These are phyloP conservation scores for Lophotis ruficrista DNA, from an alignment of 2,113 vertebrate genomes.

Conservation along the genomic window DNA sequence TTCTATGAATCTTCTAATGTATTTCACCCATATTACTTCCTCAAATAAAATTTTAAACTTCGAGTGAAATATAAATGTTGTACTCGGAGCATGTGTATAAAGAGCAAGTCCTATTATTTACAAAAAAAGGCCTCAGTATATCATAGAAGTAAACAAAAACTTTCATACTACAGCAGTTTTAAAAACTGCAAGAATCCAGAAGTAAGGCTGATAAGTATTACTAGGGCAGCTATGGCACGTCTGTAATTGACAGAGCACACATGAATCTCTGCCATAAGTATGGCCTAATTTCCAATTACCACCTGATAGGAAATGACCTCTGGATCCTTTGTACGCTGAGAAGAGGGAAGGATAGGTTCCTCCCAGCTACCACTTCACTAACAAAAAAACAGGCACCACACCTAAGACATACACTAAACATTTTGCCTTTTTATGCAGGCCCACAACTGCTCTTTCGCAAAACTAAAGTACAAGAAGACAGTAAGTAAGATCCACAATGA, in stretches of 20 bases:
- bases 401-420: not conserved
- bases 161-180: not conserved
- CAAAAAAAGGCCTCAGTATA: not conserved
- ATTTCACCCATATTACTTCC: not conserved
- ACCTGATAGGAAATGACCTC: conserved; percentile 24
- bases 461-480: not conserved
- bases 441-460: not conserved
- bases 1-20: not conserved
- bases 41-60: not conserved
- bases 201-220: not conserved
- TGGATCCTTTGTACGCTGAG: not conserved
- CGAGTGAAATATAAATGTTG: not conserved
- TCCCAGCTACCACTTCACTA: not conserved
- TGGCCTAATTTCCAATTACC: conserved; percentile 25
- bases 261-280: not conserved
- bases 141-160: not conserved
- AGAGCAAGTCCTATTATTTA: not conserved
- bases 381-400: not conserved
- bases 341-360: not conserved
- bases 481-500: not conserved
- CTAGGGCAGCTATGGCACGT: not conserved
- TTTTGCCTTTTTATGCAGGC: not conserved
- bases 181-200: not conserved
- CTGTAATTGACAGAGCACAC: not conserved
- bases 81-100: not conserved